Percentiles rank a stretch among this genome's conserved stretches.
Evolutionary conservation across 2,888 invertebrate species (phyloP).

Genomic region (Lepidochitona cinerea): DNA sequence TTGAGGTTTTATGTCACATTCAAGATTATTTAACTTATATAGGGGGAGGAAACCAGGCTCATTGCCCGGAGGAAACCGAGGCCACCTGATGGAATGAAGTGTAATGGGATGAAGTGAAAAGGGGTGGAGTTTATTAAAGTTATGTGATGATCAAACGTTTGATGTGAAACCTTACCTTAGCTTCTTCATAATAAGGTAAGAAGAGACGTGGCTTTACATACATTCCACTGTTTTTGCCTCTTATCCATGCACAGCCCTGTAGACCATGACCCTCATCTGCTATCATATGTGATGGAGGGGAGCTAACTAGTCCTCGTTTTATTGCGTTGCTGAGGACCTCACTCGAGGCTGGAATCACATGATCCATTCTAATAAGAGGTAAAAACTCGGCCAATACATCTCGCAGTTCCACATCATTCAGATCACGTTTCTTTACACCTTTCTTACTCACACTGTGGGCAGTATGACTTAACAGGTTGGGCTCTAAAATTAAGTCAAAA

Average conservation of each 20-base stretch:
- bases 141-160: too few relatives aligned
- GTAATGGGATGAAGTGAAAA: too few relatives aligned
- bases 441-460: conserved; percentile 92
- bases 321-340: conserved; percentile 75
- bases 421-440: conserved; percentile 84
- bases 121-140: too few relatives aligned
- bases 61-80: too few relatives aligned
- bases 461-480: conserved; percentile 90
- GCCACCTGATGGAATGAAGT: too few relatives aligned
- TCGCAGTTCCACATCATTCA: conserved; percentile 86
- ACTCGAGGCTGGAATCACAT: conserved; percentile 85
- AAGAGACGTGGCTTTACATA: conserved; percentile 88
- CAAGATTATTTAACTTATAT: too few relatives aligned
- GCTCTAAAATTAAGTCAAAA: conserved; percentile 83
- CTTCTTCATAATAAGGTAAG: conserved; percentile 95
- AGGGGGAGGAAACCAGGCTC: too few relatives aligned
- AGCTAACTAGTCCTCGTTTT: conserved; percentile 83
- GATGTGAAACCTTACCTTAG: conserved; percentile 83
- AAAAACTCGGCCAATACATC: conserved; percentile 88
- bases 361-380: conserved; percentile 89
- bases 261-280: conserved; percentile 75
- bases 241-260: conserved; percentile 65
- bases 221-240: conserved; percentile 67
- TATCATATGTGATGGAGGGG: conserved; percentile 88
- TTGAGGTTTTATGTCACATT: too few relatives aligned